These are phyloP conservation scores for Chitala chitala DNA, from an alignment of 2,113 vertebrate genomes.

Conservation along the genomic window DNA sequence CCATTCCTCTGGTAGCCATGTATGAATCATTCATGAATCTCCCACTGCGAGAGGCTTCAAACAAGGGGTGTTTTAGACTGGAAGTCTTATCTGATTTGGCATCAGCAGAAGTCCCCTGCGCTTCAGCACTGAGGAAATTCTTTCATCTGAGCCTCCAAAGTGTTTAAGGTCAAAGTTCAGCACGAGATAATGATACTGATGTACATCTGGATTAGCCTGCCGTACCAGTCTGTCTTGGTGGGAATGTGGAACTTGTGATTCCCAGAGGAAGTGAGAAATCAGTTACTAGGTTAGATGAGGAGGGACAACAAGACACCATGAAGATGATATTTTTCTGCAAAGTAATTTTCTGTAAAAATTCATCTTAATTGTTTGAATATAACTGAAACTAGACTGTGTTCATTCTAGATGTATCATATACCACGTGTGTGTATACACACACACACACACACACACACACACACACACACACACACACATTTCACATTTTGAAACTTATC, in stretches of 20 bases:
- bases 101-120: constrained; percentile 68
- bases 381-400: too few relatives aligned
- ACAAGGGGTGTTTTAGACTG: constrained; percentile 78
- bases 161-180: constrained; percentile 29
- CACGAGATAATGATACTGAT: constrained; percentile 61
- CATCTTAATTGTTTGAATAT: too few relatives aligned
- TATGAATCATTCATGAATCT: constrained; percentile 90
- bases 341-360: background rate
- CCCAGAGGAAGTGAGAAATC: constrained; percentile 4
- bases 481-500: too few relatives aligned
- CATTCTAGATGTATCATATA: too few relatives aligned
- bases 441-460: too few relatives aligned
- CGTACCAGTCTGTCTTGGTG: constrained; percentile 62
- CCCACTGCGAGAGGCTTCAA: constrained; percentile 86
- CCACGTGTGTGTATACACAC: too few relatives aligned
- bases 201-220: constrained; percentile 72
- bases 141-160: constrained; percentile 78
- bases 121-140: constrained; percentile 73
- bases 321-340: background rate
- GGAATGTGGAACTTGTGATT: constrained; percentile 41
- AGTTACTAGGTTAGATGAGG: background rate
- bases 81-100: constrained; percentile 82
- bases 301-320: background rate
- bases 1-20: background rate
- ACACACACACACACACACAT: too few relatives aligned